These are phyloP conservation scores for Cacatua alba DNA, from an alignment of 2,113 vertebrate genomes.

Conservation along the genomic window DNA sequence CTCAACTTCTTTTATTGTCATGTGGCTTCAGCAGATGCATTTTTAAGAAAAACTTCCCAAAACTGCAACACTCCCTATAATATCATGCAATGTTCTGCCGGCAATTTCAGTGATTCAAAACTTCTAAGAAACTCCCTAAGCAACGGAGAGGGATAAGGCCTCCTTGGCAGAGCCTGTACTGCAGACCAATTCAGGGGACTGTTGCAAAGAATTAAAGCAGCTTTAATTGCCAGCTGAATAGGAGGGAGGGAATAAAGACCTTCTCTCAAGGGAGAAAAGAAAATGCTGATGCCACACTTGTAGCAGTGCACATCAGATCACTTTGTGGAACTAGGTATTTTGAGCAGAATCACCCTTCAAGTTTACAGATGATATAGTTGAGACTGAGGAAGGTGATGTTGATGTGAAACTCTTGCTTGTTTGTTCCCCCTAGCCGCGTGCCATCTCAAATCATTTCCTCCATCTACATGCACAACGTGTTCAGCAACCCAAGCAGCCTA, in stretches of 20 bases:
- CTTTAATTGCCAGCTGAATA: not conserved
- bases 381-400: not conserved
- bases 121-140: not conserved
- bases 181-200: not conserved
- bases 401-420: not conserved
- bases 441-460: not conserved
- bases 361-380: not conserved
- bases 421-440: rapidly evolving
- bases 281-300: not conserved
- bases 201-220: not conserved
- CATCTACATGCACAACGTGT: rapidly evolving
- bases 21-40: not conserved
- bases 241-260: not conserved
- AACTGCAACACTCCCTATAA: not conserved
- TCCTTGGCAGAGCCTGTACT: not conserved
- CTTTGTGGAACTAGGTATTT: not conserved
- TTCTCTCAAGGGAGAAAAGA: not conserved
- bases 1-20: not conserved
- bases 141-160: not conserved
- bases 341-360: not conserved
- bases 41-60: not conserved
- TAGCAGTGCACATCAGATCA: not conserved
- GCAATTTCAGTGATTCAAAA: not conserved
- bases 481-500: not conserved
- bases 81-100: not conserved